Evolutionary conservation across 2,888 invertebrate genomes (phyloP), one percentile per base, ranked within the genome.

Genomic region (Cheilosia grossa): DNA sequence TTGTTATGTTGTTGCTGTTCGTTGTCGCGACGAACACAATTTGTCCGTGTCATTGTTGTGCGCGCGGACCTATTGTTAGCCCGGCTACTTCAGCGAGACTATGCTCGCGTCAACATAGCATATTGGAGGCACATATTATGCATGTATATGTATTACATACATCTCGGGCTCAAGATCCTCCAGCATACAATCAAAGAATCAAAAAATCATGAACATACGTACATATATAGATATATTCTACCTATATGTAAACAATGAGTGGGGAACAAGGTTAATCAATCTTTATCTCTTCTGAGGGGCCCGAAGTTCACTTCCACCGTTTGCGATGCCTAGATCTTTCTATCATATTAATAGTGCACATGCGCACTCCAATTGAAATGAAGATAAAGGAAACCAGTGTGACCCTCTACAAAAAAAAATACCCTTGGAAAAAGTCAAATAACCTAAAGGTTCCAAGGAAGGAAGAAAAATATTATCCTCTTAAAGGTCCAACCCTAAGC

Each of bases 11-110:
- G 49, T 77, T 83, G 75, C 44, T 79, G 61, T 77, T 79, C 78
- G 75, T 87, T 77, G 86, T 61, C 51, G 80, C 85, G 80, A 72
- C 73, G 66, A 74, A 67, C 82, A 86, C 70, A 74, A 75, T 77
- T 87, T 80, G 87, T 78, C 75, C 79, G 70, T 77, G 74, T 79
- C 80, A 85, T 80, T 87, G 85, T 85, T 75, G 69, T 83, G 81
- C 75, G 78, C 86, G 54, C 63, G 21, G 69, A 85, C 66, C 86
- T 81, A 81, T 85, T 85, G 85, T 85, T 85, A 37, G 70, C 30
- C 47, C 37, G n/a, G 54, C 30, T 37, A 47, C 63, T 51, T 47
- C 54, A 44, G 33, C 53, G 66, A 54, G 82, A 63, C 47, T 59
- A 59, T 73, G 63, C 73, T 63, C 67, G 63, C 79, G 47, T 47